These are phyloP conservation scores for Drosophila bocki DNA, from an alignment of 1,140 invertebrate genomes.

Conservation along the genomic window DNA sequence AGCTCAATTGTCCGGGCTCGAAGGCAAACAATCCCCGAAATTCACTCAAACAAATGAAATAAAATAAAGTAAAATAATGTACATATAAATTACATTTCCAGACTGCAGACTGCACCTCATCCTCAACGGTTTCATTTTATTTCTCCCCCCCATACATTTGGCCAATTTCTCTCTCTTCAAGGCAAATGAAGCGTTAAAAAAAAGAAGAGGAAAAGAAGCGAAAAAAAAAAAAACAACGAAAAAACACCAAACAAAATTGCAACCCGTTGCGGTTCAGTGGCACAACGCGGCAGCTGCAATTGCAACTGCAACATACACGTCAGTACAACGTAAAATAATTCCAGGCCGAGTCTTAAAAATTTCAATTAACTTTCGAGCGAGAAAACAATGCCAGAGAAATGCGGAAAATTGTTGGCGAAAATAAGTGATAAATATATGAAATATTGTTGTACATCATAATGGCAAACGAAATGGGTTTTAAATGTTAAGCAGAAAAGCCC, in stretches of 20 bases:
- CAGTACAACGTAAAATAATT: slow-evolving; percentile 46
- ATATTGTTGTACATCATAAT: slow-evolving; percentile 22
- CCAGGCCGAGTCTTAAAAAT: slow-evolving; percentile 69
- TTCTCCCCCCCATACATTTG: slow-evolving; percentile 2
- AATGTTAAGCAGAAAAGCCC: slow-evolving; percentile 6
- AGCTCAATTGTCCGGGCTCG: slow-evolving; percentile 50
- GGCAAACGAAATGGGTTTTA: not conserved
- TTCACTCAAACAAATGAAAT: slow-evolving; percentile 47
- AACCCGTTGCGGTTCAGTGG: slow-evolving; percentile 77
- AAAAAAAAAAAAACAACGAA: slow-evolving; percentile 12
- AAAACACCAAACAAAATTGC: slow-evolving; percentile 61
- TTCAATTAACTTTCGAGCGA: slow-evolving; percentile 71
- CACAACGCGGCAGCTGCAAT: slow-evolving; percentile 58
- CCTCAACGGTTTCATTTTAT: slow-evolving; percentile 8
- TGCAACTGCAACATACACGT: slow-evolving; percentile 38
- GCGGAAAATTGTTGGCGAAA: slow-evolving; percentile 30
- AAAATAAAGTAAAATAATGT: slow-evolving; percentile 42
- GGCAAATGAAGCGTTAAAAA: slow-evolving; percentile 78
- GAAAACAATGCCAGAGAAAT: slow-evolving; percentile 49
- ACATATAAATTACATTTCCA: slow-evolving; percentile 40
- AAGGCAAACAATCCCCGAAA: slow-evolving; percentile 60
- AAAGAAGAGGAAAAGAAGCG: slow-evolving; percentile 8
- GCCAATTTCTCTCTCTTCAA: slow-evolving; percentile 71
- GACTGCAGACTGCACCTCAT: slow-evolving; percentile 43
- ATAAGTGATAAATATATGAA: slow-evolving; percentile 39